Evolutionary conservation across 2,797 vertebrate genomes (phyloP), one percentile per base, ranked within the genome.

Genomic region (Geotrypetes seraphini): DNA sequence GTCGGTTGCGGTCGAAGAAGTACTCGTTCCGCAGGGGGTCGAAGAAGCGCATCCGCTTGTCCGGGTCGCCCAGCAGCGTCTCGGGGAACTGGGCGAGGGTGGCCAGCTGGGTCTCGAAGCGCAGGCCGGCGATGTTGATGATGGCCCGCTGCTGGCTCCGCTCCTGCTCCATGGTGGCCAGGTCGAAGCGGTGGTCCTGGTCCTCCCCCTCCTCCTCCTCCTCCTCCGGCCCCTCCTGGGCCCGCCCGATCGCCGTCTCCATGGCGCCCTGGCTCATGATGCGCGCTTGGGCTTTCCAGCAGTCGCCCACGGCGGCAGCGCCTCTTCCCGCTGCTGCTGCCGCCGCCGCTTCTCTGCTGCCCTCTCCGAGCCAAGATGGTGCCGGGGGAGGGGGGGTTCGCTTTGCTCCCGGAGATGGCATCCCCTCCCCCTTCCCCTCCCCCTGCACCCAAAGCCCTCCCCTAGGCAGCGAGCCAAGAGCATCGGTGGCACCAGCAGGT

Each of bases 11-110:
- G 57, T 97, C 94, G 16, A 98, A 98, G 51, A 98, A 98, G 69
- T 96, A 96, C 69, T 97, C 93, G 39, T 98, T 96, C 39, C 92
- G 78, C 18, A 98, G 84, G 0, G 93, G 95, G 59, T 98, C 95
- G 7, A 98, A 98, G 79, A 90, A 96, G 31, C 85, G 90, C 27
- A 96, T 87, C 46, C 93, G 83, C 57, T 91, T 91, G 17, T 79
- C 71, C 0, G 93, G 93, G 57, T 98, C 91, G 3, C 94, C 94
- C 25, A 96, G 69, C 10, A 97, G 61, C 5, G 92, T 96, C 38
- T 96, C 76, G 0, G 94, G 94, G 66, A 96, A 97, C 75, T 92
- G 94, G 62, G 83, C 90, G 28, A 98, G 75, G 12, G 93, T 98
- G 7, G 88, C 82, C 60, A 95, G 71, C 66, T 92, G 92, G 2